Base-by-base conservation (phyloP, 2,797 vertebrate genomes). In the Hirundo rustica region DNA sequence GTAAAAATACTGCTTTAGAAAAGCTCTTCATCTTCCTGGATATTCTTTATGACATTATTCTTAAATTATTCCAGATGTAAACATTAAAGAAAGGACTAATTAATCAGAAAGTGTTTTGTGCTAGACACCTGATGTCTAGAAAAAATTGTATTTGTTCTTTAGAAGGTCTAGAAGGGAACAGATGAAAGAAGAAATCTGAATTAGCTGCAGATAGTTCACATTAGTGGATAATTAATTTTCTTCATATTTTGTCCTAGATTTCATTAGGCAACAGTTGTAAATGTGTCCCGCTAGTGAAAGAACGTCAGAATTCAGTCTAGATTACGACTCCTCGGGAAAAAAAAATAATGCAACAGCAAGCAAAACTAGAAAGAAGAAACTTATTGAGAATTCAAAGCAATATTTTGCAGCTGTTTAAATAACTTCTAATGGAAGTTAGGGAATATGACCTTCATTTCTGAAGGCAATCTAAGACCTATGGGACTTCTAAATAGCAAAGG, bases 161-260 rank as follows among this genome's bases (percentile, higher is more conserved):
- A 81, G 44, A 83, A 21, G 38, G 64, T 82, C 72, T 93, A 62
- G 40, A 44, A 62, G 20, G 67, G 61, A 88, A 77, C 21, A 45
- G 80, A 94, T 89, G 76, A 95, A 96, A 71, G 36, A 84, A 36
- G 13, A 73, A 85, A 95, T 94, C 57, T 90, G 67, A 90, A 92
- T 95, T 85, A 94, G 64, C 42, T 81, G 66, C 30, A 76, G 72
- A 93, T 65, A 95, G 55, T 71, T 93, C 62, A 73, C n/a, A 70
- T 92, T 72, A 92, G 74, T 22, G 22, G 62, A 66, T 93, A 95
- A 96, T 91, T 93, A 92, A 85, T 87, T 95, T 92, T 90, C 78
- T 57, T 87, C 77, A 40, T 79, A 84, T 71, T 88, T 88, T 93
- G 93, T 61, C 92, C 93, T 38, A 93, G 80, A 93, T 97, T 95